Evolutionary conservation across 2,797 vertebrate genomes (phyloP).

Genomic region (Mormyrops boulengeri): DNA sequence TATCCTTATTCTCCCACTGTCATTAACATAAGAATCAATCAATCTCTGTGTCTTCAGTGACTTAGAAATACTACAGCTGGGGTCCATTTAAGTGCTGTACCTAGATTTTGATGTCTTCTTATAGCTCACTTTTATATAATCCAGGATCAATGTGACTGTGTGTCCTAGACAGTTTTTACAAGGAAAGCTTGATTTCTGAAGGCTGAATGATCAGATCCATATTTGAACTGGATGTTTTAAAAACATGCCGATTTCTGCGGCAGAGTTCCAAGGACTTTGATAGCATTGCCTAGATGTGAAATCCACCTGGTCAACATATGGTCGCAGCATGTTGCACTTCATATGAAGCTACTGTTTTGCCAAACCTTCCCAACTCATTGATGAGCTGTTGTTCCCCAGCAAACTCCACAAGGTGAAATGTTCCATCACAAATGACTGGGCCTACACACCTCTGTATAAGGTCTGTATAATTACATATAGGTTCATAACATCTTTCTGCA

Average conservation of each 20-base stretch:
- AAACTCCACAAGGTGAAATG: slow-evolving; percentile 24
- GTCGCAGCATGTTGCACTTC: slow-evolving; percentile 61
- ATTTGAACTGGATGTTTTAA: slow-evolving; percentile 42
- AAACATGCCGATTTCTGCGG: slow-evolving; percentile 50
- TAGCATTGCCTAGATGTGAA: slow-evolving; percentile 64
- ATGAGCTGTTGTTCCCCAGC: slow-evolving; percentile 22
- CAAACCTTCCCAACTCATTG: slow-evolving; percentile 38
- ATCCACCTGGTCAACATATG: slow-evolving; percentile 71
- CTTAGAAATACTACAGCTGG: background rate
- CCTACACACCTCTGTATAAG: background rate
- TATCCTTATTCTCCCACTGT: background rate
- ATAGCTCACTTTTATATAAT: background rate
- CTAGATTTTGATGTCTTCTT: background rate
- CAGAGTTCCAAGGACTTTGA: slow-evolving; percentile 58
- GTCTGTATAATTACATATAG: background rate
- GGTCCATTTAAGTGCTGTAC: background rate
- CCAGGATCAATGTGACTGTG: background rate
- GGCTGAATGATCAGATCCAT: background rate
- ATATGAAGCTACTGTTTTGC: slow-evolving; percentile 54
- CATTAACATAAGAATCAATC: background rate
- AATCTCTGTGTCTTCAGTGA: background rate
- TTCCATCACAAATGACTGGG: background rate
- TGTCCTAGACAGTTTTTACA: background rate
- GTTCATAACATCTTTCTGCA: background rate
- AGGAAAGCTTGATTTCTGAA: slow-evolving; percentile 1